Base-by-base conservation (phyloP, 2,888 invertebrate genomes). In the Drosophila trichaetosa region DNA sequence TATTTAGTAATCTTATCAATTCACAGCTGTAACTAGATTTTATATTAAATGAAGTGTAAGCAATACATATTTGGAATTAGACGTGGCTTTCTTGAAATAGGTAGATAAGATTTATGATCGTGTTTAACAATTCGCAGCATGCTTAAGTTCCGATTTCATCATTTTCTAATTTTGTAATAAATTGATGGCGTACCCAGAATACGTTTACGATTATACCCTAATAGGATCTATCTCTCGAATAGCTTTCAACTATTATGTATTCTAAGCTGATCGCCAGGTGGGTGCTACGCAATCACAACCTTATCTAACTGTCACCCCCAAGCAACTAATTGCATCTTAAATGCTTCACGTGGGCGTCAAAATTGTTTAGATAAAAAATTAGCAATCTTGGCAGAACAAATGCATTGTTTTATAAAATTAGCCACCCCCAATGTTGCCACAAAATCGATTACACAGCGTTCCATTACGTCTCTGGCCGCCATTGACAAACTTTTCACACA, bases 341-440 rank as follows among this genome's bases (percentile, higher is more conserved):
- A 40, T 54, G 67, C 67, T 51, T 52, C 70, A 71, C 75, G 83
- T 74, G 83, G 69, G 82, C 49, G 69, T 49, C 49, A n/a, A 34
- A 46, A 67, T 52, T 51, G 68, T 59, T 69, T 63, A 52, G 57
- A 82, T 80, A 62, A 34, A 67, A 69, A 42, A 24, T 51, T 31
- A 10, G 24, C 34, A 24, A 59, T 24, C 33, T 49, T 8, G 29
- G 21, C 31, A 60, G 49, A 67, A 40, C 61, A 51, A 76, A 68
- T 62, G 67, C 36, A 79, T 79, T 79, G 82, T 82, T 52, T 63
- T 57, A 13, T 29, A 33, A 33, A 21, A 56, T 57, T 33, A 48
- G 29, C 46, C 36, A 51, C 29, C 34, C n/a, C 24, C 27, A 42
- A 63, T 63, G 16, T 38, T 13, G 21, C 11, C 24, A 59, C 29